These are phyloP conservation scores for Drosophila conformis DNA, from an alignment of 2,888 invertebrate genomes.

Conservation along the genomic window DNA sequence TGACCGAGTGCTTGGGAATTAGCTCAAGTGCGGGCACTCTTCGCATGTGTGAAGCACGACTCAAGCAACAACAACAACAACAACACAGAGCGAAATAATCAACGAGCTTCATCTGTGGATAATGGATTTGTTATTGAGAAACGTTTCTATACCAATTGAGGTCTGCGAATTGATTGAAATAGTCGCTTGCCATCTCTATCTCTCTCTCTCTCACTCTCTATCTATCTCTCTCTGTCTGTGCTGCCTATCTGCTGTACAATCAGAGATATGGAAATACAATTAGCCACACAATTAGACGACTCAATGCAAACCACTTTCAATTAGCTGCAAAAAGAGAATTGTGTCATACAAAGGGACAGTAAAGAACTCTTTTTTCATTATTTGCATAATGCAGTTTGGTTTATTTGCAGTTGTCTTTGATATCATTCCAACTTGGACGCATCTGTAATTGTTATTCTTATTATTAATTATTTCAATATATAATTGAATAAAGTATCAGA, in stretches of 20 bases:
- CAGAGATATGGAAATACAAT: conserved; percentile 56
- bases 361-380: not conserved
- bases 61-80: conserved; percentile 24
- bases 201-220: not conserved
- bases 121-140: conserved; percentile 72
- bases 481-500: no score
- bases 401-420: not conserved
- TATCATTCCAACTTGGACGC: not conserved
- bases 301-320: conserved; percentile 20
- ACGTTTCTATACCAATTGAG: conserved; percentile 48
- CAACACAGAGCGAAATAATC: conserved; percentile 34
- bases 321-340: not conserved
- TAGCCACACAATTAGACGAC: conserved; percentile 29
- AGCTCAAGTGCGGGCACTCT: conserved; percentile 70
- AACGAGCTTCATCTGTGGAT: conserved; percentile 45
- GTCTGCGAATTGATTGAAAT: conserved; percentile 50
- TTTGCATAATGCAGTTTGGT: not conserved
- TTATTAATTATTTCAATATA: no score
- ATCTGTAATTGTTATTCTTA: no score
- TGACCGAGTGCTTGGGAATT: conserved; percentile 64
- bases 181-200: conserved; percentile 5
- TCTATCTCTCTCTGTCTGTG: conserved; percentile 10
- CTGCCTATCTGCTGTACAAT: conserved; percentile 30
- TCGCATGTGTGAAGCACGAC: conserved; percentile 65
- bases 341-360: not conserved